These are phyloP conservation scores for Mythimna ferrago DNA, from an alignment of 2,888 invertebrate genomes.

Conservation along the genomic window DNA sequence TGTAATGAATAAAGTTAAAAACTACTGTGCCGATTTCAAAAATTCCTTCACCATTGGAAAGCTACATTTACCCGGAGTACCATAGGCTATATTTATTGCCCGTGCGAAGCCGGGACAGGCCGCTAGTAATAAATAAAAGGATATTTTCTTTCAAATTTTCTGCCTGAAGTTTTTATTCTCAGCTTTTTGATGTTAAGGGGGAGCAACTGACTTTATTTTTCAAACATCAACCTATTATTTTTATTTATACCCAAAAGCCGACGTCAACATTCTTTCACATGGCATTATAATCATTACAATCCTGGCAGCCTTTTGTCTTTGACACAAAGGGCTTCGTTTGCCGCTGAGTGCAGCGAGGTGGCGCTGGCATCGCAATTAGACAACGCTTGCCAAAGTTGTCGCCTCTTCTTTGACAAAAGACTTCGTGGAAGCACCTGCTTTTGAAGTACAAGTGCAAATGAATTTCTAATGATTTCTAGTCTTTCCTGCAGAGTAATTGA, in stretches of 20 bases:
- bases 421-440: background rate
- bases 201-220: background rate
- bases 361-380: conserved; percentile 53
- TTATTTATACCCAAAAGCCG: conserved; percentile 13
- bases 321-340: conserved; percentile 54
- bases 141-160: too few species aligned
- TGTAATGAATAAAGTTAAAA: too few species aligned
- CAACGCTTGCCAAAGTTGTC: conserved; percentile 47
- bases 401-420: conserved; percentile 16
- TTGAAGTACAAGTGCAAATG: background rate
- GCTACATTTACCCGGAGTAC: too few species aligned
- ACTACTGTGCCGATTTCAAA: too few species aligned
- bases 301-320: conserved; percentile 47
- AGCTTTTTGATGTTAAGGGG: too few species aligned
- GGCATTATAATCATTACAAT: conserved; percentile 49
- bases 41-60: too few species aligned
- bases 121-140: too few species aligned
- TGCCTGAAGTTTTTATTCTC: too few species aligned
- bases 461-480: conserved; percentile 14
- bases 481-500: background rate
- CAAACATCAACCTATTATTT: background rate
- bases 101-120: too few species aligned
- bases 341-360: conserved; percentile 53
- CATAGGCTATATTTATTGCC: too few species aligned
- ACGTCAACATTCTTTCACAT: conserved; percentile 27